Evolutionary conservation across 2,113 vertebrate species (phyloP), one percentile per base, ranked within the genome.

Genomic region (Vireo altiloquus): DNA sequence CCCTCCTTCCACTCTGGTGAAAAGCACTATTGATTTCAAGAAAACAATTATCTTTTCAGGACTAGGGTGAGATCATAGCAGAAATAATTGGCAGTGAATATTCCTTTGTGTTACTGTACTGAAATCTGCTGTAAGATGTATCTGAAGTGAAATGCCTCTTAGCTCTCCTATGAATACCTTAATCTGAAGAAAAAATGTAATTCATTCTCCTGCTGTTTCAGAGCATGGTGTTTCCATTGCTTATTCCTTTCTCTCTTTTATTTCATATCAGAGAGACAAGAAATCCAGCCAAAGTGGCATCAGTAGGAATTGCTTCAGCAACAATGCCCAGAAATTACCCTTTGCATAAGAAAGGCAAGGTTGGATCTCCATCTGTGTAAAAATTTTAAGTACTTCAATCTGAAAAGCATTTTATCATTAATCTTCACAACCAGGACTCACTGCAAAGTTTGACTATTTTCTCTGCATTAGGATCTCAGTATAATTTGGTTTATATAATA

Each of bases 21-120:
- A 93, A 96, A 89, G 65, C 82, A 49, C 79, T 92, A 95, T 66
- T 92, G 85, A 96, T 76, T 92, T 81, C 68, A 87, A 93, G 71
- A 70, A 70, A 93, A 96, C 93, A 97, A 94, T 68, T 90, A 49
- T 81, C 92, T 93, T 93, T 90, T 96, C 80, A 95, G 82, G 37
- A 82, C 69, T 30, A 75, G 85, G 42, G 54, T 96, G 95, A 96
- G 86, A 89, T 93, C 93, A 93, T 71, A 60, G 88, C 44, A 89
- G 90, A 84, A 95, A 93, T 56, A 87, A 96, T 37, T 88, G 80
- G 61, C 76, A 75, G 83, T 71, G 76, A 96, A 84, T 94, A 92
- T 94, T 92, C 42, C 70, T 89, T 86, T 94, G 88, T 71, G 89
- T 71, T 75, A 93, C 76, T 72, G 81, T 63, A 87, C 52, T 84